These are phyloP conservation scores for Bettongia penicillata DNA, from an alignment of 2,113 vertebrate genomes.

Conservation along the genomic window DNA sequence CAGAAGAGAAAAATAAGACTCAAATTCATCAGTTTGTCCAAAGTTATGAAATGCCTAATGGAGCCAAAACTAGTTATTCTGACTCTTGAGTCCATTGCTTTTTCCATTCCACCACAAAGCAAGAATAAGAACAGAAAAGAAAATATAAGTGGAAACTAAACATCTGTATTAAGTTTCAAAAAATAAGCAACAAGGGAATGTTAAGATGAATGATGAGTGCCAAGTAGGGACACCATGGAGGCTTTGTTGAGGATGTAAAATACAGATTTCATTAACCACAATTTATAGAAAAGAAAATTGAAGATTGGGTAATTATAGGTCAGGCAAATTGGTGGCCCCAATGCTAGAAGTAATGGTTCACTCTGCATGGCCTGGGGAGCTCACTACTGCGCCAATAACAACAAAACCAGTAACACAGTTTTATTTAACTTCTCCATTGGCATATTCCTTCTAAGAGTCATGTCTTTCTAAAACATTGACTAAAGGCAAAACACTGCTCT, in stretches of 20 bases:
- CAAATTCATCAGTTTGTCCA: neutral
- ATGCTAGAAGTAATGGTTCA: neutral
- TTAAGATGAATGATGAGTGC: neutral
- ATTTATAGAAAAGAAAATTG: neutral
- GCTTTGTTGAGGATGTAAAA: neutral
- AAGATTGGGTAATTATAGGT: neutral
- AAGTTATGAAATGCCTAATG: neutral
- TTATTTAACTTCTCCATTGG: slow-evolving; percentile 35
- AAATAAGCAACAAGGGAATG: neutral
- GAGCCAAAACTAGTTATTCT: neutral
- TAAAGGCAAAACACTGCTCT: neutral
- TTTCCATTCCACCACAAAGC: neutral
- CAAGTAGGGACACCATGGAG: neutral
- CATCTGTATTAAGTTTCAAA: neutral
- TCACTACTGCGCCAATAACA: slow-evolving; percentile 32
- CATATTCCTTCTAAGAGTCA: neutral
- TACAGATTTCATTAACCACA: neutral
- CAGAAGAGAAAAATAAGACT: neutral
- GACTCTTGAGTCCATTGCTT: neutral
- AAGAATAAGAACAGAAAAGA: neutral
- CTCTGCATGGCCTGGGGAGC: neutral
- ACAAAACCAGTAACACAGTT: slow-evolving; percentile 23
- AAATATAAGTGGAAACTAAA: neutral
- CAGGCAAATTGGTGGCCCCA: neutral
- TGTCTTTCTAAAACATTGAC: neutral